Evolutionary conservation across 2,888 invertebrate species (phyloP).

Genomic region (Hylaea fasciaria): DNA sequence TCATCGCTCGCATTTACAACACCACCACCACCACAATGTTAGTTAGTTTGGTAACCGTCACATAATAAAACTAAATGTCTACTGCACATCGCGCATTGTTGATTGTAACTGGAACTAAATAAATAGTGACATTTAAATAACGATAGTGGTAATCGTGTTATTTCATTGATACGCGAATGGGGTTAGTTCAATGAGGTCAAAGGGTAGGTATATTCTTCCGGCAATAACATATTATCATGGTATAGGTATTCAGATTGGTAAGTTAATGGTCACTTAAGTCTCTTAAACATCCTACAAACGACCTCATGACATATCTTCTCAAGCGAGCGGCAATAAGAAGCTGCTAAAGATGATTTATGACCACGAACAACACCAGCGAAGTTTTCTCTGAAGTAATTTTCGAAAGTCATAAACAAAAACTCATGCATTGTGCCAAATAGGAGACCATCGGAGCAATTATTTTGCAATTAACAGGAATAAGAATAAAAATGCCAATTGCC

Average conservation of each 20-base stretch:
- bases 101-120: conserved; percentile 44
- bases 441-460: conserved; percentile 34
- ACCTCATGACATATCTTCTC: conserved; percentile 12
- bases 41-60: conserved; percentile 11
- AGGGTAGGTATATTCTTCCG: conserved; percentile 65
- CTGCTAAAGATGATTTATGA: conserved; percentile 31
- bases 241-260: conserved; percentile 20
- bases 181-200: conserved; percentile 63
- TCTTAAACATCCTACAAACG: conserved; percentile 27
- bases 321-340: conserved; percentile 14
- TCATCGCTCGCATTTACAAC: conserved; percentile 32
- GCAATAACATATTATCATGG: too few relatives aligned
- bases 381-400: conserved; percentile 36
- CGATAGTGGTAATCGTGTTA: conserved; percentile 53
- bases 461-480: conserved; percentile 38
- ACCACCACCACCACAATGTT: conserved; percentile 26
- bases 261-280: conserved; percentile 20
- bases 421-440: conserved; percentile 34
- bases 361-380: conserved; percentile 27
- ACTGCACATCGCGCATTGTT: conserved; percentile 25
- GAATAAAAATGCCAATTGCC: conserved; percentile 23
- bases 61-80: conserved; percentile 25
- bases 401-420: conserved; percentile 36
- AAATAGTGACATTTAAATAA: conserved; percentile 44
- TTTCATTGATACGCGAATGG: conserved; percentile 53